phyloP scores from a whole-genome alignment of 2,797 vertebrate genomes.

The Pelodytes ibericus region DNA sequence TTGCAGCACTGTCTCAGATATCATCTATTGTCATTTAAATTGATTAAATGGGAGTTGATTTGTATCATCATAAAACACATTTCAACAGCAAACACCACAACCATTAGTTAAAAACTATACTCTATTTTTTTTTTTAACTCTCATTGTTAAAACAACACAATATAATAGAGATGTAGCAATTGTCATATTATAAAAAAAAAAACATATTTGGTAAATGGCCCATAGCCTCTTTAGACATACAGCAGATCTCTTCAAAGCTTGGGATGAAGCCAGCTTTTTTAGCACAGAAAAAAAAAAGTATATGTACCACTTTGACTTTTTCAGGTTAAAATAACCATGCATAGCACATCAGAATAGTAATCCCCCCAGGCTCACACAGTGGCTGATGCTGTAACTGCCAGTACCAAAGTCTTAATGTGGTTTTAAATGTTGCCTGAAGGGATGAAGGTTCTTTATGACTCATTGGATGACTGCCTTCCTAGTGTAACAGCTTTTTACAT shows the following conservation, averaged over 20 bases:
- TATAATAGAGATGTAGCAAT: too few species aligned
- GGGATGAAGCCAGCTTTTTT: conserved; percentile 45
- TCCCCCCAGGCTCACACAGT: conserved; percentile 50
- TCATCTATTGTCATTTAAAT: too few species aligned
- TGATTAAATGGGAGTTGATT: too few species aligned
- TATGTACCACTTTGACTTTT: conserved; percentile 53
- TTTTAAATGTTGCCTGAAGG: conserved; percentile 56
- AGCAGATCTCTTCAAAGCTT: conserved; percentile 33
- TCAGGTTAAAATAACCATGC: conserved; percentile 54
- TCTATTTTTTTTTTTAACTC: too few species aligned
- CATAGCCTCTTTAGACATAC: too few species aligned
- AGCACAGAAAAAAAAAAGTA: conserved; percentile 54
- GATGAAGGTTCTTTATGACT: conserved; percentile 53
- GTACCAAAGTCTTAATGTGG: conserved; percentile 52
- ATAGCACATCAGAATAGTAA: conserved; percentile 45
- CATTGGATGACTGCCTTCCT: conserved; percentile 53
- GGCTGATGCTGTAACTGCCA: conserved; percentile 49
- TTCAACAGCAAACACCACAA: too few species aligned
- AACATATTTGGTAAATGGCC: too few species aligned
- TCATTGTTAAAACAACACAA: too few species aligned
- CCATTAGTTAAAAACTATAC: too few species aligned
- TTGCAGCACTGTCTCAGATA: too few species aligned
- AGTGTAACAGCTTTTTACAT: conserved; percentile 46
- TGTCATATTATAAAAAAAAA: too few species aligned
- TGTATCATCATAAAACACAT: too few species aligned